phyloP scores from a whole-genome alignment of 1,140 invertebrate species.

The Neelides sp. region DNA sequence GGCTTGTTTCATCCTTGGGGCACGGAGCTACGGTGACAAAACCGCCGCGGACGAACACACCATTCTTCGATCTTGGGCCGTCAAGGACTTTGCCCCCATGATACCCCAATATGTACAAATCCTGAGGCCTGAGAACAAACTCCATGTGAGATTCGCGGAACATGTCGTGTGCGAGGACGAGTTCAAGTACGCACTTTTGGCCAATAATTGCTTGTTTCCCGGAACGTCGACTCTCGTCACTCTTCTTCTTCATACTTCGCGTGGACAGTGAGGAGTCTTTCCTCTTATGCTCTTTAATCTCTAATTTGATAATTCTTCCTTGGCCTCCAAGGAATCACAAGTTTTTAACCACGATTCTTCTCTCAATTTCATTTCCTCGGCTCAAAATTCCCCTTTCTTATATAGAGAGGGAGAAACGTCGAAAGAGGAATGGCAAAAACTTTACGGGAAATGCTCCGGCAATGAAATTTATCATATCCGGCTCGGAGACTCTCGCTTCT shows the following conservation, averaged over 20 bases:
- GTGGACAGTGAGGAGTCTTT: constrained; percentile 71
- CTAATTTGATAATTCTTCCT: background rate
- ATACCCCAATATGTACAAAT: constrained; percentile 48
- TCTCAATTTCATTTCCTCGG: background rate
- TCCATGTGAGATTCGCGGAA: constrained; percentile 96
- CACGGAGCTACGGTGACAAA: constrained; percentile 91
- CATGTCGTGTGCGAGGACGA: constrained; percentile 95
- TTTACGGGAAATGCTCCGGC: constrained; percentile 93
- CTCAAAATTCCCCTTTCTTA: constrained; percentile 20
- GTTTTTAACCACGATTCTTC: background rate
- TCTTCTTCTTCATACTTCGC: constrained; percentile 82
- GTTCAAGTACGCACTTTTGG: constrained; percentile 91
- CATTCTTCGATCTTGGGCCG: constrained; percentile 74
- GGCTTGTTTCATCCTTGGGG: constrained; percentile 87
- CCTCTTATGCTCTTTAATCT: background rate
- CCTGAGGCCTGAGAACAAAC: constrained; percentile 73
- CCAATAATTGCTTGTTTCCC: constrained; percentile 95
- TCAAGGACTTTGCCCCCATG: constrained; percentile 91
- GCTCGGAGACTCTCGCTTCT: constrained; percentile 87
- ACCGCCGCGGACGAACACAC: constrained; percentile 61
- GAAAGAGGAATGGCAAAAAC: constrained; percentile 88
- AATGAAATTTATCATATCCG: constrained; percentile 98
- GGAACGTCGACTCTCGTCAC: constrained; percentile 93
- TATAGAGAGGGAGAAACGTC: constrained; percentile 90
- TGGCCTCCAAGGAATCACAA: background rate